Evolutionary conservation across 2,113 vertebrate species (phyloP), one percentile per base, ranked within the genome.

Genomic region (Antennarius striatus): DNA sequence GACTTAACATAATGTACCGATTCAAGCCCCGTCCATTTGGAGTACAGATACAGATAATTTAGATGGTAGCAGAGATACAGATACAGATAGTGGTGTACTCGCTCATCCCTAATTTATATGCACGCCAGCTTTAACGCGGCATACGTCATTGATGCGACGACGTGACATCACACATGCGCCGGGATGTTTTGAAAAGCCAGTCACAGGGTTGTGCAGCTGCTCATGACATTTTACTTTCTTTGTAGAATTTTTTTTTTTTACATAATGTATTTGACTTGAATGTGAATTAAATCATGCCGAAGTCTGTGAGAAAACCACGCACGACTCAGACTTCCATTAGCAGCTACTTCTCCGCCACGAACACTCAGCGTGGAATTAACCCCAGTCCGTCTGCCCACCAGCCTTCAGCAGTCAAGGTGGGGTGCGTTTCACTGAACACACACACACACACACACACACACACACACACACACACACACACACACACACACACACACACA

Each of bases 261-360:
- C 5, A 17, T 2, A 3, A 64, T 60, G 30, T 3, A 1, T 43
- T 1, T 6, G 5, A 6, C 43, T 2, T 64, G 15, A 69, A 4
- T 0, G 1, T 8, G 47, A 17, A 10, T 3, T 1, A n/a, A 54
- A 79, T n/a, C 16, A 90, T 91, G 89, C 88, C 88, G 1, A 92
- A 92, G 75, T 79, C 75, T 58, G 14, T 59, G 56, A 92, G 82
- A 28, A 91, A 84, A 68, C 81, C 83, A n/a, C 51, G 82, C 73
- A 76, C 12, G 1, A 32, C 50, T 5, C 91, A 92, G 79, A 73
- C 86, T 39, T 92, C 95, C 61, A 87, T 96, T 0, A 97, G 95
- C 87, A 90, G 86, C 52, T 97, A 96, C 81, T 93, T 93, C 61
- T 52, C 14, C 14, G 40, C 16, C 49, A 43, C 65, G 10, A 59